Evolutionary conservation across 2,113 vertebrate species (phyloP), one percentile per base, ranked within the genome.

Genomic region (Sinocyclocheilus rhinocerous): DNA sequence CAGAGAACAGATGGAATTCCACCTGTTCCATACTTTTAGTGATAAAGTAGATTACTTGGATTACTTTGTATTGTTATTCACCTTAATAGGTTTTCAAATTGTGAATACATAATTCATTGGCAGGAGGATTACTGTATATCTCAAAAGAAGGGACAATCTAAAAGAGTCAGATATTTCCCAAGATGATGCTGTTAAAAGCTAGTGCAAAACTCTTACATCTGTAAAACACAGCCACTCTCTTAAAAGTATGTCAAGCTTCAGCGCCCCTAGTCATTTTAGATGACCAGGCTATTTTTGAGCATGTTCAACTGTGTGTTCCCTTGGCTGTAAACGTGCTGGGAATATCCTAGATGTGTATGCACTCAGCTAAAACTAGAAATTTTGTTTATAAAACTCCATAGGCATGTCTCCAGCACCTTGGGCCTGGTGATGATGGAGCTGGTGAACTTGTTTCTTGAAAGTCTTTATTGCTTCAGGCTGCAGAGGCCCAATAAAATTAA

Each of bases 21-120:
- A 80, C 69, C 87, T 88, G 81, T 85, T 57, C 33, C n/a, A n/a
- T 67, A 48, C 72, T 84, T 33, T 24, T 77, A 77, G 76, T 77
- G 15, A 79, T 79, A 3, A 79, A 59, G 26, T n/a, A 57, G 76
- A 59, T 79, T 79, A 79, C 18, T 11, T 39, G 33, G 69, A 59
- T 59, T 59, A 10, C 57, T 59, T 59, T 22, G 18, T 11, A 22
- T 72, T 11, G 33, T 22, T 42, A 39, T 39, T 16, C 24, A 22
- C 50, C 50, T 52, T 52, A 55, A 77, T 55, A 26, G 1, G 76
- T 1, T 20, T 55, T 33, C 15, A 52, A 33, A 33, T 20, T 42
- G 69, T 42, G 8, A 39, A 39, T 72, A 11, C 20, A n/a, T 26
- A 20, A 9, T 55, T 20, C 13, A 55, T 55, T 29, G 55, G 45